Evolutionary conservation across 2,888 invertebrate species (phyloP).

Genomic region (Mimumesa dahlbomi): DNA sequence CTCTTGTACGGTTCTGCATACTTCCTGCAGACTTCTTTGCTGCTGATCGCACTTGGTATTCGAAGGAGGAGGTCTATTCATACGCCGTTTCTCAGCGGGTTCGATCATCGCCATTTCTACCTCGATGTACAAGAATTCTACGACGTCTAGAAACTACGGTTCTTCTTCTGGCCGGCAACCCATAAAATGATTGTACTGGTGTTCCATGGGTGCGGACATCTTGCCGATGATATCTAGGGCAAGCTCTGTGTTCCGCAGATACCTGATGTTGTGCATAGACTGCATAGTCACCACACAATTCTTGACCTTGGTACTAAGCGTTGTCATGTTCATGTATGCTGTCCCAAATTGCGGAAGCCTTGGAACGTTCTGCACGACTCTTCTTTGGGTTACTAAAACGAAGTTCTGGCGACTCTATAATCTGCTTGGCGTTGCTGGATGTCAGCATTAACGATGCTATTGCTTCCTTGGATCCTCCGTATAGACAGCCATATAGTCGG

Average conservation of each 20-base stretch:
- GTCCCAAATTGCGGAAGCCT: background rate
- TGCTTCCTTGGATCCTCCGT: background rate
- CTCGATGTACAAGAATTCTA: background rate
- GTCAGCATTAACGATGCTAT: slow-evolving; percentile 1
- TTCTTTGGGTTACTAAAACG: background rate
- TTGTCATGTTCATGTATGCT: background rate
- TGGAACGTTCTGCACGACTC: too few species aligned
- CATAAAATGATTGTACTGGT: background rate
- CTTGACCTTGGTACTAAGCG: background rate
- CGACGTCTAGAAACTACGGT: background rate
- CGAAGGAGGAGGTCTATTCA: too few species aligned
- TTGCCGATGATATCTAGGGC: background rate
- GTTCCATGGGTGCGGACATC: background rate
- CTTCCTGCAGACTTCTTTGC: too few species aligned
- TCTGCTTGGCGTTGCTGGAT: background rate
- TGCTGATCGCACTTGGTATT: too few species aligned
- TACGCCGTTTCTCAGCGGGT: too few species aligned
- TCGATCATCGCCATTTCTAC: background rate
- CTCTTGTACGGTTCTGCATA: too few species aligned
- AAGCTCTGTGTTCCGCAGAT: slow-evolving; percentile 1
- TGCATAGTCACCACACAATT: slow-evolving; percentile 8
- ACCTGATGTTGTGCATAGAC: background rate
- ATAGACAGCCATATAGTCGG: background rate
- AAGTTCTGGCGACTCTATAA: background rate
- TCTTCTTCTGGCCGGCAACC: background rate